Percentiles rank a stretch among this genome's conserved stretches.
phyloP scores from a whole-genome alignment of 2,113 vertebrate genomes.

The Onychostoma macrolepis region DNA sequence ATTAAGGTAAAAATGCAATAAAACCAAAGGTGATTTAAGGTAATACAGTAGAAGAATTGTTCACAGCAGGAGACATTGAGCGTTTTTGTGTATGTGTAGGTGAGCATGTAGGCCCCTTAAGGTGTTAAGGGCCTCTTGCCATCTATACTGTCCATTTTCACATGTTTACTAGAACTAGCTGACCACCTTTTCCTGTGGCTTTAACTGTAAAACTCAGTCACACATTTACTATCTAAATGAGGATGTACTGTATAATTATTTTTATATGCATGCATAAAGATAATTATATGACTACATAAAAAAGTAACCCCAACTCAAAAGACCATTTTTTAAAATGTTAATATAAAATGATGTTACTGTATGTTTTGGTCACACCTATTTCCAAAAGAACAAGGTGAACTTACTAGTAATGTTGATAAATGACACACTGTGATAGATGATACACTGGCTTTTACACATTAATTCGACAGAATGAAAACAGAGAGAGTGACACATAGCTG shows the following conservation, averaged over 20 bases:
- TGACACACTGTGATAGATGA: slow-evolving; percentile 20
- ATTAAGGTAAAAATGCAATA: not conserved
- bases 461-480: not conserved
- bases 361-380: not conserved
- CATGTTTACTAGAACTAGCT: slow-evolving; percentile 25
- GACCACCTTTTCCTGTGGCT: slow-evolving; percentile 48
- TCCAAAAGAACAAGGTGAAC: not conserved
- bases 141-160: slow-evolving; percentile 15
- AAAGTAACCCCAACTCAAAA: not conserved
- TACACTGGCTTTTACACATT: not conserved
- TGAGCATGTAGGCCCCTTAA: not conserved
- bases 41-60: not conserved
- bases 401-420: slow-evolving; percentile 18
- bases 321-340: too few species aligned
- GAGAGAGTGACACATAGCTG: slow-evolving; percentile 10
- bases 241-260: not conserved
- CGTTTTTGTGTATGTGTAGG: not conserved
- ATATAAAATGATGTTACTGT: not conserved
- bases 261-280: not conserved
- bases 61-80: not conserved
- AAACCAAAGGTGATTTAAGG: not conserved
- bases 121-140: not conserved
- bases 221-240: slow-evolving; percentile 1
- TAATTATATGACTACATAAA: not conserved
- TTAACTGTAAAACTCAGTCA: slow-evolving; percentile 41